Evolutionary conservation across 1,140 invertebrate genomes (phyloP).

Genomic region (Bombus ignitus): DNA sequence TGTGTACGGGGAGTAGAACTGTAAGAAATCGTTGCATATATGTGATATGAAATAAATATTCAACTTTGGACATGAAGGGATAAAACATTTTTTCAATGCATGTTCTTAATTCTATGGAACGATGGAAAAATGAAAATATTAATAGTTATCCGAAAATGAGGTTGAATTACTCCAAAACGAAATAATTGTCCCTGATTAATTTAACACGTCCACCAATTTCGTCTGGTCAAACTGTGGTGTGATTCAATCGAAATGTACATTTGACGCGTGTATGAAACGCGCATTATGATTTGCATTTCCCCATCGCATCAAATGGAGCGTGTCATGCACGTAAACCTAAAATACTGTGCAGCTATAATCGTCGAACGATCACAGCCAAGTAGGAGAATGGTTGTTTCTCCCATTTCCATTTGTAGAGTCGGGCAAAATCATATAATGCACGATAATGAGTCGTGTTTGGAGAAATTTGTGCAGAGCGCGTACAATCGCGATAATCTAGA

Average conservation of each 20-base stretch:
- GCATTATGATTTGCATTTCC: background rate
- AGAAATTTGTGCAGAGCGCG: background rate
- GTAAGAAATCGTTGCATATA: background rate
- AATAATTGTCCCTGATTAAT: background rate
- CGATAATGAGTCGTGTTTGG: background rate
- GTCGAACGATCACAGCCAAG: background rate
- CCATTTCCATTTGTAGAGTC: background rate
- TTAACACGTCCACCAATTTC: no score
- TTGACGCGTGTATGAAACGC: no score
- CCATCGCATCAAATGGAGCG: background rate
- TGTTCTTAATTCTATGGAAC: no score
- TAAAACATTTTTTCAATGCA: no score
- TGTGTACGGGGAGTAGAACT: background rate
- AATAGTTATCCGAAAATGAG: background rate
- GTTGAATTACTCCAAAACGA: background rate
- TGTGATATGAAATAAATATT: no score
- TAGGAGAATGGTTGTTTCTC: background rate
- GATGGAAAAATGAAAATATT: background rate
- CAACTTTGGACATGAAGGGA: no score
- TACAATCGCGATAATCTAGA: background rate
- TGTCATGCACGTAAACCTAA: background rate
- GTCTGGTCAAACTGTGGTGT: no score
- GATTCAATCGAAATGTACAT: no score
- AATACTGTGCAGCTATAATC: background rate
- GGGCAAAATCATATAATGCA: constrained; percentile 2